phyloP scores from a whole-genome alignment of 2,888 invertebrate genomes.

The Rhagium mordax region DNA sequence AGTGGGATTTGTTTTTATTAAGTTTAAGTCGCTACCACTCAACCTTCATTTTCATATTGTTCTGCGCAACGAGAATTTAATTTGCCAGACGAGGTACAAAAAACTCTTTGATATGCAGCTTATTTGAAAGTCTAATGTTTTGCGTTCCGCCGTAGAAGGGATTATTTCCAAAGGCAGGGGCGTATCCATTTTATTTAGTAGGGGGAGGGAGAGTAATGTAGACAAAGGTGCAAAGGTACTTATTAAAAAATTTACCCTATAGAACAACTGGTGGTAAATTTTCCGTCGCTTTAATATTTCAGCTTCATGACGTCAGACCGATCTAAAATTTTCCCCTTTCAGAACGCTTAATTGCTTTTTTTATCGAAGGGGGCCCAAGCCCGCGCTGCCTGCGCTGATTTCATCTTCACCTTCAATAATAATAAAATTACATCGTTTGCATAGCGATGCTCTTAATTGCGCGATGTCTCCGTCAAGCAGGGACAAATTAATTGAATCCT shows the following conservation, averaged over 20 bases:
- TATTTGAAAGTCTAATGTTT: background rate
- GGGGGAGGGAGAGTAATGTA: background rate
- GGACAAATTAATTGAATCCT: background rate
- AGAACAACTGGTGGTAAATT: too few species aligned
- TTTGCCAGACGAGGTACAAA: background rate
- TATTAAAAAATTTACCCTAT: background rate
- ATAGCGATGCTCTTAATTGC: background rate
- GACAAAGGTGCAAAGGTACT: background rate
- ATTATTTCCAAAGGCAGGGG: background rate
- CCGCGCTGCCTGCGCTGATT: background rate
- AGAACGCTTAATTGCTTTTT: background rate
- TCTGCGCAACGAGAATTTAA: background rate
- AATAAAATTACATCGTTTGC: background rate
- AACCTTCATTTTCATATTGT: background rate
- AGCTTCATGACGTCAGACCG: too few species aligned
- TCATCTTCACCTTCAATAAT: background rate
- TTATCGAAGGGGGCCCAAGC: background rate
- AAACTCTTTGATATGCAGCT: background rate
- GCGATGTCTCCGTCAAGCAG: background rate
- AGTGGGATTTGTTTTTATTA: background rate
- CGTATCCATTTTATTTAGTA: too few species aligned
- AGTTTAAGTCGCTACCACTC: background rate
- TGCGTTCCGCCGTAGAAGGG: background rate
- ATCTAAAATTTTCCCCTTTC: too few species aligned
- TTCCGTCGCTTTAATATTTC: too few species aligned